Evolutionary conservation across 2,797 vertebrate genomes (phyloP), one percentile per base, ranked within the genome.

Genomic region (Alectoris magna): DNA sequence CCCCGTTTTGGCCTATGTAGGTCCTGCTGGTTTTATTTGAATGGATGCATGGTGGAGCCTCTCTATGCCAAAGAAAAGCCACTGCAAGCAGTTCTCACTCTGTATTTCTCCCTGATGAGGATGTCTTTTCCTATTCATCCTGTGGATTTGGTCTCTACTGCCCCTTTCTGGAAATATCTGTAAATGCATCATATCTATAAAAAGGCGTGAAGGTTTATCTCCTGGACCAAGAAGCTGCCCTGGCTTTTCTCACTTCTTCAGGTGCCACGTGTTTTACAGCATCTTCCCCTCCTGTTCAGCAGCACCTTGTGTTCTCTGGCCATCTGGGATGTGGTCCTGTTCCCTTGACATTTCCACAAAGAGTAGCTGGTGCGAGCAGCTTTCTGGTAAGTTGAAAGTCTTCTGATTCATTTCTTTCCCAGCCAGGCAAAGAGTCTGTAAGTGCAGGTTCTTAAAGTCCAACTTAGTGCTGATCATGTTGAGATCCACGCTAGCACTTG

Each of bases 111-210:
- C 23, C 34, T 7, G 5, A 26, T 58, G 51, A 84, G 83, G 68
- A 51, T 0, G 0, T 48, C 11, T 39, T 29, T 44, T 55, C 21
- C 72, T 60, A 16, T 62, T 79, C 31, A 5, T 70, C 1, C 3
- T 48, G 41, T 95, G 91, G 24, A 26, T 82, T 83, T 93, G 88
- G 95, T 96, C 92, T 96, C 90, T 96, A 72, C 93, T 95, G 96
- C 95, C 96, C 93, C 96, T 95, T 66, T 95, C 95, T 88, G 94
- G 95, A 84, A 93, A 66, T 69, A 90, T 87, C 69, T 83, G 21
- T 84, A 94, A 95, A 51, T 2, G 2, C 94, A 94, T 60, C 85
- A 62, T 66, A 58, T 48, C 68, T 77, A n/a, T 60, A 19, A 74
- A 51, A 41, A 68, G 9, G 18, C 46, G 44, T 11, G 34, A 68